These are phyloP conservation scores for Aeoliscus strigatus DNA, from an alignment of 2,797 vertebrate genomes.

Conservation along the genomic window DNA sequence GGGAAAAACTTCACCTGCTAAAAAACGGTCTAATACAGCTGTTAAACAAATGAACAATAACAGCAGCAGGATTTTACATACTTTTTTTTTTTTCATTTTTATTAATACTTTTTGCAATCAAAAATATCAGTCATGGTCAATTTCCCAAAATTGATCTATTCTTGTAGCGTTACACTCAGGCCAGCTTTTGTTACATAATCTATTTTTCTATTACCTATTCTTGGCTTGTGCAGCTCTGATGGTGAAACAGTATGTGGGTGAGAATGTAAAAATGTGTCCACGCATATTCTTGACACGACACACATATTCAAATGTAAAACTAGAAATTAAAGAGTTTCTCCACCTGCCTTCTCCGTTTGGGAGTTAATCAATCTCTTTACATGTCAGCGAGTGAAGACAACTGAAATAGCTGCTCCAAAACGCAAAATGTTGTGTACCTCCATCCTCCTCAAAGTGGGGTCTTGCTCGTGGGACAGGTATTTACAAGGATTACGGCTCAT, in stretches of 20 bases:
- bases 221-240: slow-evolving; percentile 13
- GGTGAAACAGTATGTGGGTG: slow-evolving; percentile 21
- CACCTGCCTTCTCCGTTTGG: slow-evolving; percentile 1
- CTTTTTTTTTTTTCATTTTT: too few species aligned
- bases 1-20: too few species aligned
- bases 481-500: too few species aligned
- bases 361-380: slow-evolving; percentile 12
- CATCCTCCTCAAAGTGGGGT: too few species aligned
- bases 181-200: slow-evolving; percentile 18
- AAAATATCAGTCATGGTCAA: slow-evolving; percentile 13
- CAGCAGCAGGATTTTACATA: too few species aligned
- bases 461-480: too few species aligned
- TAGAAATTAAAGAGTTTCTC: slow-evolving; percentile 3
- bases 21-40: too few species aligned
- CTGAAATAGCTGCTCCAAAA: too few species aligned
- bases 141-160: slow-evolving; percentile 1
- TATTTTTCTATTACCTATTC: slow-evolving; percentile 22
- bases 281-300: slow-evolving; percentile 14
- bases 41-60: too few species aligned
- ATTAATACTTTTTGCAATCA: too few species aligned
- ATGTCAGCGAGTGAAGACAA: background rate
- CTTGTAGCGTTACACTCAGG: slow-evolving; percentile 22
- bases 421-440: too few species aligned
- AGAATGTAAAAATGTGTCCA: slow-evolving; percentile 14
- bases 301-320: too few species aligned